A percentile compares a stretch with the other conserved stretches of the same genome.
Evolutionary conservation across 2,797 vertebrate species (phyloP).

Genomic region (Tauraco hartlaubi): DNA sequence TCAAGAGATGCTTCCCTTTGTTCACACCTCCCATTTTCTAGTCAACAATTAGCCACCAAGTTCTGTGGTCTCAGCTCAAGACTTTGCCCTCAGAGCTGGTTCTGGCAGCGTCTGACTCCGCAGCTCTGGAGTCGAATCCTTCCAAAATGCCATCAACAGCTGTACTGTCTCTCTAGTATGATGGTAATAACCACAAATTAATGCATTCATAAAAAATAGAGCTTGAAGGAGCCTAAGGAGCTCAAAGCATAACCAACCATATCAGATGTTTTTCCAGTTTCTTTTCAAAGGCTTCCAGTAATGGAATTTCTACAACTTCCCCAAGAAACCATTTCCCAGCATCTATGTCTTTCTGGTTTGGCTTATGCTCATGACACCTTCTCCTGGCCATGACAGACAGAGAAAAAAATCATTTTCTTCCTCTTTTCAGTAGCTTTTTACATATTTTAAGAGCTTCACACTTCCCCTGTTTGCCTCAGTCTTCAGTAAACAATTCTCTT

Average conservation of each 20-base stretch:
- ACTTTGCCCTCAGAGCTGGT: neutral
- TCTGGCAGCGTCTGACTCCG: neutral
- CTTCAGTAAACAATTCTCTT: neutral
- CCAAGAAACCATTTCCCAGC: neutral
- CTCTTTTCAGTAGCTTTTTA: neutral
- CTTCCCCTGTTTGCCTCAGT: neutral
- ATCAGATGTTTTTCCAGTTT: neutral
- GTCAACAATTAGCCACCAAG: neutral
- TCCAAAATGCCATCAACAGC: neutral
- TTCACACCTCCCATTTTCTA: neutral
- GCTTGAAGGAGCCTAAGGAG: neutral
- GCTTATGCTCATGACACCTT: neutral
- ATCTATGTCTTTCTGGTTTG: neutral
- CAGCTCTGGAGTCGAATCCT: neutral
- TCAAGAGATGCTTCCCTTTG: neutral
- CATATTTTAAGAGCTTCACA: neutral
- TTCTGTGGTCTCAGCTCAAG: neutral
- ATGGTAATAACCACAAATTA: neutral
- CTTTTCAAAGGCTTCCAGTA: neutral
- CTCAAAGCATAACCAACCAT: neutral
- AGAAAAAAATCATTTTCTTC: neutral
- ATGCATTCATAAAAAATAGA: neutral
- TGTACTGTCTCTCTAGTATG: neutral
- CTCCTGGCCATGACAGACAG: neutral
- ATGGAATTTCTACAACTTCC: neutral